Evolutionary conservation across 2,888 invertebrate genomes (phyloP), one percentile per base, ranked within the genome.

Genomic region (Ethmia dodecea): DNA sequence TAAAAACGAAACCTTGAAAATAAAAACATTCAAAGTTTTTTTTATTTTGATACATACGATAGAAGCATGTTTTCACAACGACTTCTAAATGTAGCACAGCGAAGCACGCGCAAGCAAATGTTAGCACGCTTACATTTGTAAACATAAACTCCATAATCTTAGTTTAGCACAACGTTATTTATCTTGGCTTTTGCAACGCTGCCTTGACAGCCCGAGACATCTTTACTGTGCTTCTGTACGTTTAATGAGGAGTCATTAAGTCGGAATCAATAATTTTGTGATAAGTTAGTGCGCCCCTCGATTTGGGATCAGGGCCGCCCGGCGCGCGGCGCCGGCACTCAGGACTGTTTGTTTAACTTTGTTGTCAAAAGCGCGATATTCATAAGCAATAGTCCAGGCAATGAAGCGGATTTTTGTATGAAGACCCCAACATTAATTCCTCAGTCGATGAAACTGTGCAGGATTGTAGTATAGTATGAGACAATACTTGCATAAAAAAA

Each of bases 281-380:
- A 52, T 51, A 52, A 55, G 47, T 49, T 39, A 56, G 45, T 47
- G 47, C 35, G 46, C 41, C 31, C 40, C 41, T 39, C 45, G 32
- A 42, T 61, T 54, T 51, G 46, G 53, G 57, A 54, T 61, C 68
- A 65, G 39, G 66, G 68, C 43, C 64, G 51, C 43, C 60, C 35
- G 37, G 50, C 42, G n/a, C 44, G 13, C 36, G 33, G 28, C 27
- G 50, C 42, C 43, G 13, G 39, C 33, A 28, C 26, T 20, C 33
- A 41, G 33, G 37, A 38, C 42, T n/a, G n/a, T n/a, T n/a, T n/a
- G n/a, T 28, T 26, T 33, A 33, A 38, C 34, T 27, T 28, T 33
- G 24, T 25, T 13, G 24, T 25, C 25, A 12, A 31, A 15, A 28
- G 28, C 31, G 42, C 40, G 35, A 39, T 29, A 37, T 29, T 37